Conservation (phyloP, 2,888 invertebrate genomes). For the Agonopterix subpropinquella region DNA sequence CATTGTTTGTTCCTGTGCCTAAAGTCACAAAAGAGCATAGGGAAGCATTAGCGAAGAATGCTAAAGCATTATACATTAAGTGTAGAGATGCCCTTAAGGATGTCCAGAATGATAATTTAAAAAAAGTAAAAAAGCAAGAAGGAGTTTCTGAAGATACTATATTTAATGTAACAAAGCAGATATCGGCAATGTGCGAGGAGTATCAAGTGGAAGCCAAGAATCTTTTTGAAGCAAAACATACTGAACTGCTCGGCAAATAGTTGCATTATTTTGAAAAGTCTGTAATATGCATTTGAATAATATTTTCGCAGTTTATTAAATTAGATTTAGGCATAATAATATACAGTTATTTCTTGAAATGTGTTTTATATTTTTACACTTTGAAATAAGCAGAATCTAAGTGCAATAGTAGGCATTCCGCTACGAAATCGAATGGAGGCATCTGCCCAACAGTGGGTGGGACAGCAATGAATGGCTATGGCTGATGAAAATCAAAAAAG, state of each 20-base stretch:
- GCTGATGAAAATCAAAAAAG: too few relatives aligned
- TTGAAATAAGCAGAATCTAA: too few relatives aligned
- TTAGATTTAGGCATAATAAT: not conserved
- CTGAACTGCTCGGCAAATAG: slow-evolving; percentile 82
- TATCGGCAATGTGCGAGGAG: slow-evolving; percentile 80
- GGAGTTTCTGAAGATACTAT: slow-evolving; percentile 83
- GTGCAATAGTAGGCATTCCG: too few relatives aligned
- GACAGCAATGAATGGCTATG: too few relatives aligned
- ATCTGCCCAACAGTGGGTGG: too few relatives aligned
- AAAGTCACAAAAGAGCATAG: slow-evolving; percentile 96
- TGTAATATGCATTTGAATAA: not conserved
- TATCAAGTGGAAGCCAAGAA: slow-evolving; percentile 69
- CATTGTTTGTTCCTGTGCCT: slow-evolving; percentile 90
- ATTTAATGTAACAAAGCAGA: slow-evolving; percentile 80
- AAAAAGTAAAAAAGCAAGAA: slow-evolving; percentile 81
- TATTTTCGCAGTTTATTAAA: not conserved
- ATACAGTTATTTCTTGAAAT: not conserved
- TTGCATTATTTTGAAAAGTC: not conserved
- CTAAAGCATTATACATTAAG: slow-evolving; percentile 86
- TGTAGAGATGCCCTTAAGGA: slow-evolving; percentile 86
- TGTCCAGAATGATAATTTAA: slow-evolving; percentile 82
- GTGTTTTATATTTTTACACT: not conserved
- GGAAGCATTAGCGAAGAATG: slow-evolving; percentile 91
- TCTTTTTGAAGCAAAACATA: slow-evolving; percentile 79
- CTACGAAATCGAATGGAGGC: too few relatives aligned